Evolutionary conservation across 2,888 invertebrate species (phyloP).

Genomic region (Microplitis deprimator): DNA sequence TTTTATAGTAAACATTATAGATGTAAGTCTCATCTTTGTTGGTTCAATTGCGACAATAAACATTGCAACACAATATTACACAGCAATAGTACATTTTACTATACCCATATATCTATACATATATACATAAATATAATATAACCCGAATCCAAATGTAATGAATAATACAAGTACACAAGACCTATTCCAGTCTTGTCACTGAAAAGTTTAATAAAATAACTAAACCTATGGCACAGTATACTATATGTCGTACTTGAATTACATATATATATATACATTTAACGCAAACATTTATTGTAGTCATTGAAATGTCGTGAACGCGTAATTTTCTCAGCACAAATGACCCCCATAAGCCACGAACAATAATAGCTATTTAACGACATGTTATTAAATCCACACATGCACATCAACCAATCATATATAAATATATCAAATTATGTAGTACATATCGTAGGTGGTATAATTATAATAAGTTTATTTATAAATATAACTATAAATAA

Average conservation of each 20-base stretch:
- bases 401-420: not conserved
- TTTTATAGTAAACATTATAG: not conserved
- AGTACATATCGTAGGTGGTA: not conserved
- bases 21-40: not conserved
- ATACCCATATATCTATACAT: not conserved
- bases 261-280: slow-evolving; percentile 16
- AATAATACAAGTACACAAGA: not conserved
- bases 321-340: slow-evolving; percentile 32
- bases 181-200: slow-evolving; percentile 18
- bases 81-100: not conserved
- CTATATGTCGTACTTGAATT: too few species aligned
- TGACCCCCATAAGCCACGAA: slow-evolving; percentile 32
- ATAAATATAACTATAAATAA: not conserved
- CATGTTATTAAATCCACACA: slow-evolving; percentile 24
- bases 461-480: not conserved
- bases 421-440: not conserved
- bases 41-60: slow-evolving; percentile 29
- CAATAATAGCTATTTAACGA: slow-evolving; percentile 37
- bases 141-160: not conserved
- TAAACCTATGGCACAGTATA: too few species aligned
- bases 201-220: not conserved
- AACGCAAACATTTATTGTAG: slow-evolving; percentile 37
- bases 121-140: not conserved
- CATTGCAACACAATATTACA: slow-evolving; percentile 16
- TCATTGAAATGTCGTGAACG: slow-evolving; percentile 35